Evolutionary conservation across 2,888 invertebrate species (phyloP).

Genomic region (Rotaria magnacalcarata): DNA sequence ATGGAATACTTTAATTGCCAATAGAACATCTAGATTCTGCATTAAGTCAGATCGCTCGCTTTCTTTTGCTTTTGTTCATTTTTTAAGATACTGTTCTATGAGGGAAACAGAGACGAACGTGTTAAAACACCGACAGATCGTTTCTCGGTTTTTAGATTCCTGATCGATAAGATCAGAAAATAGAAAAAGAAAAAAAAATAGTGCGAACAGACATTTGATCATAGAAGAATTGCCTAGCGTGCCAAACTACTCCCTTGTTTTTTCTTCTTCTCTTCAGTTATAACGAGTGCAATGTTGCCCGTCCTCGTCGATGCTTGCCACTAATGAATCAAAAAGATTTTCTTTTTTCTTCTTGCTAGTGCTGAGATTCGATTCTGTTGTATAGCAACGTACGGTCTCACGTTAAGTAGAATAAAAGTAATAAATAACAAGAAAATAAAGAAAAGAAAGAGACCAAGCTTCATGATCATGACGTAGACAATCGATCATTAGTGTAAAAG

Average conservation of each 20-base stretch:
- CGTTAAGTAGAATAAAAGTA: too few relatives aligned
- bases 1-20: not conserved
- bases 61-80: too few relatives aligned
- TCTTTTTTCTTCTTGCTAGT: not conserved
- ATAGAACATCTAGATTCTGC: too few relatives aligned
- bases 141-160: not conserved
- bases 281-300: not conserved
- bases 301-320: not conserved
- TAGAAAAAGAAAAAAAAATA: not conserved
- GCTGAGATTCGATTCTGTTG: not conserved
- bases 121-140: not conserved
- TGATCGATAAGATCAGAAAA: not conserved
- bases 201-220: not conserved
- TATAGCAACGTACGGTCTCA: not conserved
- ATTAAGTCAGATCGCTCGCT: too few relatives aligned
- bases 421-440: too few relatives aligned
- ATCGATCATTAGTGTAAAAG: not conserved
- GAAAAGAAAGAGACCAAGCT: too few relatives aligned
- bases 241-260: not conserved
- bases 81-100: not conserved
- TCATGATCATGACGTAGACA: too few relatives aligned
- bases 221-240: not conserved
- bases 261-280: not conserved
- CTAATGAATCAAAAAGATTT: not conserved
- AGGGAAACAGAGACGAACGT: not conserved